Evolutionary conservation across 2,888 invertebrate species (phyloP).

Genomic region (Morpho achilles): DNA sequence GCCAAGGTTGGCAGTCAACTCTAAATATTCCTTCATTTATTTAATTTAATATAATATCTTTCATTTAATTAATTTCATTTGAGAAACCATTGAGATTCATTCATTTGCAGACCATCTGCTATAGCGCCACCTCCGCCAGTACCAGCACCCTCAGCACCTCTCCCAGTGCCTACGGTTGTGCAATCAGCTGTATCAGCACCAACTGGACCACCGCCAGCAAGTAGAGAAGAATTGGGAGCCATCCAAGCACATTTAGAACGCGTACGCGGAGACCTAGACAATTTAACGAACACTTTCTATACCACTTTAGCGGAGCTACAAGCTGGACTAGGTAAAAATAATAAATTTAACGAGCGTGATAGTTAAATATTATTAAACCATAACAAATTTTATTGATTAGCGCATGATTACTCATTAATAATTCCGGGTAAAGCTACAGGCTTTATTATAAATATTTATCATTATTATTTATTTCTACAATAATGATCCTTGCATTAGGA

Average conservation of each 20-base stretch:
- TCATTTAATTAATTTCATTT: neutral
- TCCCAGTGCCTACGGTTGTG: constrained; percentile 1
- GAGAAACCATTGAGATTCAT: neutral
- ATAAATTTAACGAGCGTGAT: neutral
- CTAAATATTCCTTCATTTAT: too few species aligned
- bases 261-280: constrained; percentile 40
- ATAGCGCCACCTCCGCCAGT: constrained; percentile 5
- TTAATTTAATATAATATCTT: too few species aligned
- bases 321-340: constrained; percentile 27
- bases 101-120: constrained; percentile 7
- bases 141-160: constrained; percentile 5
- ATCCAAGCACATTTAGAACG: constrained; percentile 33
- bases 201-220: constrained; percentile 2
- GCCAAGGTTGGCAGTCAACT: too few species aligned
- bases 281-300: constrained; percentile 39
- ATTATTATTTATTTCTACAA: too few species aligned
- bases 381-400: too few species aligned
- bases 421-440: too few species aligned
- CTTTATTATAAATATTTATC: too few species aligned
- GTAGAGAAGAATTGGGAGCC: constrained; percentile 33
- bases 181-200: constrained; percentile 9
- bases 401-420: too few species aligned
- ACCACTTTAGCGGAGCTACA: constrained; percentile 36
- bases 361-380: too few species aligned
- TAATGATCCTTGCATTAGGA: too few species aligned